Conservation (phyloP, 2,797 vertebrate genomes). For the Rhabdophis nuchalis region DNA sequence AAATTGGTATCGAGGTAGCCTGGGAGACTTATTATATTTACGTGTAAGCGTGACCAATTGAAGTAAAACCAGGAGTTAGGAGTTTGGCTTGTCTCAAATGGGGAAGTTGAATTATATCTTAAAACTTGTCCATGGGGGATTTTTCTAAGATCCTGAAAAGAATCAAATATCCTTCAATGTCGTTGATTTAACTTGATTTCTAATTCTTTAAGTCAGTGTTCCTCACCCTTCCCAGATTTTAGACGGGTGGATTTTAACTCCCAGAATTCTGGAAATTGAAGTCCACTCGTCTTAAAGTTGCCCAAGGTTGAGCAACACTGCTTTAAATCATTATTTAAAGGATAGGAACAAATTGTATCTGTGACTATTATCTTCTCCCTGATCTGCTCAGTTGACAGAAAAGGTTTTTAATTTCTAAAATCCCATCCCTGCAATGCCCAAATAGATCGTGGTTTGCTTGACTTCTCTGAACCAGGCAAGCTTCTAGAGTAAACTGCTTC, state of each 20-base stretch:
- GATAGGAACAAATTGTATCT: not conserved
- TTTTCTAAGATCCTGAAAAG: not conserved
- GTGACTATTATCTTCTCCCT: not conserved
- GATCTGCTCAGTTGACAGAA: not conserved
- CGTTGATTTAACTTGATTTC: not conserved
- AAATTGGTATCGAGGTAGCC: not conserved
- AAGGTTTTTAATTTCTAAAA: not conserved
- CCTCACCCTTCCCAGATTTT: not conserved
- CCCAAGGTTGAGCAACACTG: not conserved
- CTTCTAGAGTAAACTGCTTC: not conserved
- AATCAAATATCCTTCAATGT: not conserved
- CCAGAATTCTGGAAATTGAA: not conserved
- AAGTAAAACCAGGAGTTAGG: fast-evolving
- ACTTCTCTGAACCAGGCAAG: not conserved
- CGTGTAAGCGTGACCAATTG: not conserved
- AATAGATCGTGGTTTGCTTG: not conserved
- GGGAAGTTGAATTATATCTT: not conserved
- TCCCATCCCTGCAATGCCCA: not conserved
- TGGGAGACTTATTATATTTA: not conserved
- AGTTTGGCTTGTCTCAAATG: not conserved
- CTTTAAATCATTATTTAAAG: not conserved
- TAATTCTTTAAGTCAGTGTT: not conserved
- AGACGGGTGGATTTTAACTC: not conserved
- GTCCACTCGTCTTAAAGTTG: not conserved
- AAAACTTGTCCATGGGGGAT: not conserved